These are phyloP conservation scores for Lingula anatina DNA, from an alignment of 2,888 invertebrate genomes.

Conservation along the genomic window DNA sequence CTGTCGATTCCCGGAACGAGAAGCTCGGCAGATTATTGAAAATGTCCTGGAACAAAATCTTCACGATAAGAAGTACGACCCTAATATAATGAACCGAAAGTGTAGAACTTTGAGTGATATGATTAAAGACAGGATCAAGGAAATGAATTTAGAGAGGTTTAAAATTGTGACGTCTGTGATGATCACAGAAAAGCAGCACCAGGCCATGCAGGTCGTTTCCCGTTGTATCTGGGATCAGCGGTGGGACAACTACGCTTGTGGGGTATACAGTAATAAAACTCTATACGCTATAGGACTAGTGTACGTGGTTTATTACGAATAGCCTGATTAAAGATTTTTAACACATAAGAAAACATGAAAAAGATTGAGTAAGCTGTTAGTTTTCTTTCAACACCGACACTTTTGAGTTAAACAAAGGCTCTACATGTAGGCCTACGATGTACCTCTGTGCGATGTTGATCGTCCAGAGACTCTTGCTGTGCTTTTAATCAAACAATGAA, in stretches of 20 bases:
- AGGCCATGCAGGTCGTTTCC: slow-evolving; percentile 28
- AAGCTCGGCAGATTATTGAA: slow-evolving; percentile 18
- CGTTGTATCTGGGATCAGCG: slow-evolving; percentile 35
- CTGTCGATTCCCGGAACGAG: slow-evolving; percentile 16
- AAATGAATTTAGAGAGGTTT: slow-evolving; percentile 24
- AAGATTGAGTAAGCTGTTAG: too few relatives aligned
- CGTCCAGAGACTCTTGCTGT: too few relatives aligned
- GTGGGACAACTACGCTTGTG: slow-evolving; percentile 30
- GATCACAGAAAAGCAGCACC: slow-evolving; percentile 25
- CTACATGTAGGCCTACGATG: too few relatives aligned
- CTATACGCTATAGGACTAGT: slow-evolving; percentile 33
- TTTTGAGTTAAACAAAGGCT: too few relatives aligned
- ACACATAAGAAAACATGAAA: too few relatives aligned
- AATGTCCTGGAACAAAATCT: slow-evolving; percentile 28
- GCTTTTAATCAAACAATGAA: too few relatives aligned
- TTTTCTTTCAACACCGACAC: too few relatives aligned
- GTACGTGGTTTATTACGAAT: slow-evolving; percentile 34
- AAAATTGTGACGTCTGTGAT: slow-evolving; percentile 31
- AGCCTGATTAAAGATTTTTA: too few relatives aligned
- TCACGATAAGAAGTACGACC: slow-evolving; percentile 22
- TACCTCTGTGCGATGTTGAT: too few relatives aligned
- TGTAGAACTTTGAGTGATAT: slow-evolving; percentile 29
- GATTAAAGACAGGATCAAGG: slow-evolving; percentile 32
- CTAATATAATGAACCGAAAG: slow-evolving; percentile 18
- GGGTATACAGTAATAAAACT: slow-evolving; percentile 18